phyloP scores from a whole-genome alignment of 2,113 vertebrate species.

The Channa maculata region DNA sequence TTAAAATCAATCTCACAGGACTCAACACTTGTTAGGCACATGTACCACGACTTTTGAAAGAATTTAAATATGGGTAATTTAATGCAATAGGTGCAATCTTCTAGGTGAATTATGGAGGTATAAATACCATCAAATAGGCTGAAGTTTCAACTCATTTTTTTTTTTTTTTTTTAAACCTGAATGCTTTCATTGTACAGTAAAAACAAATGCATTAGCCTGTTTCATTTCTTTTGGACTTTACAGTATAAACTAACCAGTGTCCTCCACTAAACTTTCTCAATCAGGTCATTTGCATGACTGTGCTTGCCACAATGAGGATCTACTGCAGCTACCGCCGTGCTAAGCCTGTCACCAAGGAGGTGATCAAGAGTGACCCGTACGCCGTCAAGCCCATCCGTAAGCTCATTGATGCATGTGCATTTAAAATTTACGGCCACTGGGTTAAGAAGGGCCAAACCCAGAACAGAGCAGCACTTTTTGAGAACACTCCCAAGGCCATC shows the following conservation, averaged over 20 bases:
- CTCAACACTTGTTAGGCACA: no score
- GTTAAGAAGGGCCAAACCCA: slow-evolving; percentile 98
- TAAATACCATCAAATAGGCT: no score
- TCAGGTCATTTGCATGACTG: slow-evolving; percentile 93
- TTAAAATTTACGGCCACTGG: slow-evolving; percentile 98
- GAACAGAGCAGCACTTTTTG: slow-evolving; percentile 96
- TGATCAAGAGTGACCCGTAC: slow-evolving; percentile 92
- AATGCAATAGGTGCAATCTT: no score
- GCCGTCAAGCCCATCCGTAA: slow-evolving; percentile 92
- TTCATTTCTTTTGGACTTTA: no score
- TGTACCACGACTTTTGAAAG: no score
- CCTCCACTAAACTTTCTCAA: slow-evolving; percentile 4
- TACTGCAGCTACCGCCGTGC: slow-evolving; percentile 93
- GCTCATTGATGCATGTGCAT: slow-evolving; percentile 94
- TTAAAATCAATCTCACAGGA: no score
- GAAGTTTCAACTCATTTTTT: no score
- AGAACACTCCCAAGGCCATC: slow-evolving; percentile 95
- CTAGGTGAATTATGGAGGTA: no score
- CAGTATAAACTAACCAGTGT: background rate
- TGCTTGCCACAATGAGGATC: slow-evolving; percentile 92
- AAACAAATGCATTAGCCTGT: no score
- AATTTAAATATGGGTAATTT: no score
- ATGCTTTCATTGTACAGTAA: no score
- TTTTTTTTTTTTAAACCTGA: no score
- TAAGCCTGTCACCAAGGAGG: slow-evolving; percentile 91